These are phyloP conservation scores for Pangasianodon gigas DNA, from an alignment of 2,113 vertebrate species.

Conservation along the genomic window DNA sequence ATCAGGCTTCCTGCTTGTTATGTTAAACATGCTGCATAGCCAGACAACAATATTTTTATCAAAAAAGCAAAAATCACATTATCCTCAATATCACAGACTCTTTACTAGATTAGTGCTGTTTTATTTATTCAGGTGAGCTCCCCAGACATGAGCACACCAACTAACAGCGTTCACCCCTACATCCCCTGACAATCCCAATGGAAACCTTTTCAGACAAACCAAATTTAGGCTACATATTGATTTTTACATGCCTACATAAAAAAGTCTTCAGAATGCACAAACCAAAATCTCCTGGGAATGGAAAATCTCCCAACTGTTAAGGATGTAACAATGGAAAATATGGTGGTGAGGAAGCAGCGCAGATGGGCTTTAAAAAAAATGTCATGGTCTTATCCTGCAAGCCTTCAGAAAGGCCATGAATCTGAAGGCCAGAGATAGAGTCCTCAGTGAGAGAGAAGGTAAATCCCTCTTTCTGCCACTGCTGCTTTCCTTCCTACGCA, in stretches of 20 bases:
- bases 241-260: conserved; percentile 9
- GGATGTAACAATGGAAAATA: not conserved
- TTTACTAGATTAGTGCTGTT: not conserved
- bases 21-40: conserved; percentile 6
- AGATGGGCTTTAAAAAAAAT: conserved; percentile 28
- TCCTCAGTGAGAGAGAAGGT: conserved; percentile 32
- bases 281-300: not conserved
- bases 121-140: conserved; percentile 7
- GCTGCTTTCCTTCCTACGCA: conserved; percentile 42
- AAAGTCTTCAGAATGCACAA: not conserved
- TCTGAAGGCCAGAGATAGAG: conserved; percentile 44
- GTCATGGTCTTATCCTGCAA: conserved; percentile 26
- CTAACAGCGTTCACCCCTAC: not conserved
- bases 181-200: conserved; percentile 13
- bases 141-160: conserved; percentile 8
- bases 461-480: conserved; percentile 36
- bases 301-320: conserved; percentile 7
- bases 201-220: conserved; percentile 20
- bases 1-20: not conserved
- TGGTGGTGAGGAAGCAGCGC: not conserved
- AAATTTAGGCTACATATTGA: conserved; percentile 2
- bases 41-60: not conserved
- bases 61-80: not conserved
- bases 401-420: conserved; percentile 25
- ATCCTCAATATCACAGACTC: not conserved